Conservation (phyloP, 2,888 invertebrate genomes). For the Beris morrisii region DNA sequence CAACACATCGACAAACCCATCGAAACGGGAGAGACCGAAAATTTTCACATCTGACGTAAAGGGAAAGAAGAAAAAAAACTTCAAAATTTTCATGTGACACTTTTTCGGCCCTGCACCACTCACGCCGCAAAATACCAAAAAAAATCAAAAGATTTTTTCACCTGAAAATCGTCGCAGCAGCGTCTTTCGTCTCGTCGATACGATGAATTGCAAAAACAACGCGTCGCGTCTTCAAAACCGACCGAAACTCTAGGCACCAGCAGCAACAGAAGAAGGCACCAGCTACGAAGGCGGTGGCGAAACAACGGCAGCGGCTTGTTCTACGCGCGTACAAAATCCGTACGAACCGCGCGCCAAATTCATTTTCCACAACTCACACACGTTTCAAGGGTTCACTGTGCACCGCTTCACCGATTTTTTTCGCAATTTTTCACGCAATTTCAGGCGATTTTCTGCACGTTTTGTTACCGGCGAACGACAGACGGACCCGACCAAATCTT, state of each 20-base stretch:
- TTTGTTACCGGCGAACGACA: constrained; percentile 35
- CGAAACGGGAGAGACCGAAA: constrained; percentile 6
- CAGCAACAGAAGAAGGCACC: constrained; percentile 25
- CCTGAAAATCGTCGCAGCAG: constrained; percentile 1
- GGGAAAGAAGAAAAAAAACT: constrained; percentile 27
- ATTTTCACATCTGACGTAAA: constrained; percentile 37
- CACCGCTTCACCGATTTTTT: neutral
- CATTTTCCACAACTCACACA: constrained; percentile 9
- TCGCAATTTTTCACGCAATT: constrained; percentile 14
- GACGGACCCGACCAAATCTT: constrained; percentile 36
- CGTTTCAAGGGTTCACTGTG: neutral
- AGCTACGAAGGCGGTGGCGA: constrained; percentile 19
- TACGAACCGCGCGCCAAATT: constrained; percentile 1
- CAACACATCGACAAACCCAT: constrained; percentile 13
- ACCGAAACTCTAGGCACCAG: neutral
- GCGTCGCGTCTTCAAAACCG: neutral
- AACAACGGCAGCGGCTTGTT: constrained; percentile 15
- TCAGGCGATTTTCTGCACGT: constrained; percentile 8
- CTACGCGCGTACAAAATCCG: constrained; percentile 5
- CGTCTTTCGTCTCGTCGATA: neutral
- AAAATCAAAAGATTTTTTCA: constrained; percentile 3
- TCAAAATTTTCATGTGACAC: constrained; percentile 36
- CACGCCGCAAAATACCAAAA: constrained; percentile 16
- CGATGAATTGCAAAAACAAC: neutral
- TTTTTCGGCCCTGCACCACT: constrained; percentile 25